Base-by-base conservation (phyloP, 2,888 invertebrate species). In the Noctua comes region DNA sequence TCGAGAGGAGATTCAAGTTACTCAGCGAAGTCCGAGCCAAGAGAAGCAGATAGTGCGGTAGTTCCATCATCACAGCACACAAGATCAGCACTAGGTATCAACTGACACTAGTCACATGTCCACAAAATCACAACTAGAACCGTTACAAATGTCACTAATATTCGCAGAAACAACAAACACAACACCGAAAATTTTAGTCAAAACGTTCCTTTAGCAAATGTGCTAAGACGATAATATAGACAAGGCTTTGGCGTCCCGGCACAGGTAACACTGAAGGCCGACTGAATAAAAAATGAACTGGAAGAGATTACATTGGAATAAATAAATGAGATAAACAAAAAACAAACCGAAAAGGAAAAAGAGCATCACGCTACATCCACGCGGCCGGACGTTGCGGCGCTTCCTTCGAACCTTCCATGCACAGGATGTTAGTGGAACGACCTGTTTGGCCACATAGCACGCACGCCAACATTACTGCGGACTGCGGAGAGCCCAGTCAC, bases 251-350 rank as follows among this genome's bases (percentile, higher is more conserved):
- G 95, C 96, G 95, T 96, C 96, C 94, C 93, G 90, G 93, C 96
- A 95, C 97, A 97, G 96, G 96, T 97, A 97, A 95, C 93, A 95
- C 96, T 96, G 95, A 96, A 96, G 96, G 96, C 95, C 95, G 96
- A 97, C 96, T 97, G 97, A 96, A 96, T 96, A 97, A 97, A 97
- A 97, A 97, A 96, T 94, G 94, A 96, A 94, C 95, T 96, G 96
- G 96, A 96, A 95, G 96, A 97, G 96, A 97, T 97, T 97, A 97
- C 97, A 97, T 96, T 96, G 97, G 97, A 97, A 97, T 97, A 97
- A 97, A 97, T 97, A 97, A 97, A 97, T 97, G 97, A 97, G 97
- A 96, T 96, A 96, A 97, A 97, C 96, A 96, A 97, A 97, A 97
- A 96, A 95, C 93, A 95, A 93, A 94, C 94, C 95, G 90, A 95